Evolutionary conservation across 1,140 invertebrate genomes (phyloP).

Genomic region (Papilio dardanus): DNA sequence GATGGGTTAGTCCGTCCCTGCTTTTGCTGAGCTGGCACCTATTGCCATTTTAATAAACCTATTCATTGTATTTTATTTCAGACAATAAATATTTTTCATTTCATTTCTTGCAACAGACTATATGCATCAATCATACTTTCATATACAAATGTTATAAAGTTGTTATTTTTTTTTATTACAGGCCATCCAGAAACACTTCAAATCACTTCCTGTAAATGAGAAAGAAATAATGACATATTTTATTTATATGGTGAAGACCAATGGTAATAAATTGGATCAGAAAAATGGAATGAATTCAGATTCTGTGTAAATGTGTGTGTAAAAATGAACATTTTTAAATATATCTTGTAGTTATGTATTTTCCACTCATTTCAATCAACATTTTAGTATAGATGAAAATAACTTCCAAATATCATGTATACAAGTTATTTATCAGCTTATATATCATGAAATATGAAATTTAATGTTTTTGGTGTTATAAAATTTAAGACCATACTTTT

Average conservation of each 20-base stretch:
- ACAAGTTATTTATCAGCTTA: constrained; percentile 34
- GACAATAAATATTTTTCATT: too few relatives aligned
- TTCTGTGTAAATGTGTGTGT: constrained; percentile 65
- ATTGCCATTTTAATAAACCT: too few relatives aligned
- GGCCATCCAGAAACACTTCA: constrained; percentile 97
- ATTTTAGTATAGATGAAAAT: constrained; percentile 43
- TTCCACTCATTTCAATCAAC: constrained; percentile 59
- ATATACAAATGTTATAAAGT: too few relatives aligned
- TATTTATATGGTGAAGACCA: constrained; percentile 97
- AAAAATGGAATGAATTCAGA: constrained; percentile 90
- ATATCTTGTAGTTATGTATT: constrained; percentile 60
- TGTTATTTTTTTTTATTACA: constrained; percentile 84
- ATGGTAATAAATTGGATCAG: constrained; percentile 95
- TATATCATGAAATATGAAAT: constrained; percentile 44
- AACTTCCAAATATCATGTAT: constrained; percentile 13
- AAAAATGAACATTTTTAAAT: constrained; percentile 56
- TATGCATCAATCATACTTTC: constrained; percentile 1
- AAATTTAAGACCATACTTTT: not conserved
- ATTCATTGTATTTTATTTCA: too few relatives aligned
- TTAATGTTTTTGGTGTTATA: not conserved
- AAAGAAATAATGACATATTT: constrained; percentile 98
- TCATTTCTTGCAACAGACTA: too few relatives aligned
- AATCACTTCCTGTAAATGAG: constrained; percentile 95
- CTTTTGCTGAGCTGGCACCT: too few relatives aligned
- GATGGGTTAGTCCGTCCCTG: too few relatives aligned